Base-by-base conservation (phyloP, 2,797 vertebrate genomes). In the Protonibea diacanthus region DNA sequence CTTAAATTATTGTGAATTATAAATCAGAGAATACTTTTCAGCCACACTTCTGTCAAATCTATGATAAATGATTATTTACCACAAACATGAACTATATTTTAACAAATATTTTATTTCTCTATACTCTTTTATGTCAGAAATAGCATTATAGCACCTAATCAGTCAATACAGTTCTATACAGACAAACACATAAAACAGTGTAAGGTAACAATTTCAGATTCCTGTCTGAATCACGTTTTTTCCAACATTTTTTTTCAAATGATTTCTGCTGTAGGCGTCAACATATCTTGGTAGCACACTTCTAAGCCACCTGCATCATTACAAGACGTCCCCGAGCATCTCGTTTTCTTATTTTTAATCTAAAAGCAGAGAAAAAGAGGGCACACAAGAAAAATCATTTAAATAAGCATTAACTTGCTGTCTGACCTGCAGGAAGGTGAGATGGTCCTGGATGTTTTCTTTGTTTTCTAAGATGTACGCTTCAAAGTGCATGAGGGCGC, bases 401-500 rank as follows among this genome's bases (percentile, higher is more conserved):
- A 2, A 61, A 57, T 11, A 5, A 7, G 2, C 2, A 7, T 18
- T 15, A 17, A 8, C 17, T 57, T 29, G 11, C 15, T 29, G 71
- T 72, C 81, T 81, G 42, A 99, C 98, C 97, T 99, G 98, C 83
- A 99, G 94, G 95, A 99, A 98, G 82, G 96, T 96, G 85, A 99
- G 97, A 90, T 99, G 98, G 76, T 98, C 97, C 90, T 98, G 97
- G 88, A 99, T 96, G 88, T 96, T 96, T 92, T 98, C 96, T 74
- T 98, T 98, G 89, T 97, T 98, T 92, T 99, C 97, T 55, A 95
- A 94, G 87, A 98, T 97, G 92, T 97, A 97, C 0, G 97, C 96
- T 82, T 99, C 98, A 85, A 99, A 99, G 91, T 99, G 97, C 98
- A 99, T 99, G 76, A 99, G 96, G 27, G 98, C 97, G 20, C 98